Evolutionary conservation across 2,113 vertebrate genomes (phyloP).

Genomic region (Tragelaphus buxtoni): DNA sequence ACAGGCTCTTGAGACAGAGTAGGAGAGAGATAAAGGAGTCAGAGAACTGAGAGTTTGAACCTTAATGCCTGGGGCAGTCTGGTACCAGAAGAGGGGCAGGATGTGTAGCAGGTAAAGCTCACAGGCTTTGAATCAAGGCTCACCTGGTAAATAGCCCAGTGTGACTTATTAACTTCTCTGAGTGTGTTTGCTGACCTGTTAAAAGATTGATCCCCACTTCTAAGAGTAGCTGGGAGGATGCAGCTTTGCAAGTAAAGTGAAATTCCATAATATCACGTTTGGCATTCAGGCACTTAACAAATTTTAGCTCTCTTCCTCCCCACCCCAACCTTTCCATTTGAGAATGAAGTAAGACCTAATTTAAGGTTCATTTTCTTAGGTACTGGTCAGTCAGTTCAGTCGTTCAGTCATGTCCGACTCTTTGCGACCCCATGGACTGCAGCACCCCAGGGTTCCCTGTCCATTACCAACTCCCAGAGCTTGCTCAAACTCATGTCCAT

Average conservation of each 20-base stretch:
- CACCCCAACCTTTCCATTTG: background rate
- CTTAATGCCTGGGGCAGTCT: background rate
- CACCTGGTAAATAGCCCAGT: background rate
- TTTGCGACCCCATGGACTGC: background rate
- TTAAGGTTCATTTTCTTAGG: background rate
- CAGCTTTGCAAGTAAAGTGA: background rate
- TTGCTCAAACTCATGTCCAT: background rate
- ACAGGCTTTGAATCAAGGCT: background rate
- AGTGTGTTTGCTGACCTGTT: background rate
- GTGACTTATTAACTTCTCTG: background rate
- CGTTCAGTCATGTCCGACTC: accelerated
- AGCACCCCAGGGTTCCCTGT: background rate
- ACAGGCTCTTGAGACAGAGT: background rate
- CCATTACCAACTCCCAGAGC: background rate
- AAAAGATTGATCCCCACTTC: background rate
- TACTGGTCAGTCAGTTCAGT: background rate
- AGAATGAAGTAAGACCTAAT: background rate
- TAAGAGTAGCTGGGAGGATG: background rate
- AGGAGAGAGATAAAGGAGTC: background rate
- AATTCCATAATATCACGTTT: background rate
- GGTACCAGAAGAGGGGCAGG: background rate
- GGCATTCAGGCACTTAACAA: background rate
- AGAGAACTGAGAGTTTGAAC: background rate
- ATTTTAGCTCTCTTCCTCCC: background rate
- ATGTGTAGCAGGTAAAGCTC: background rate